Evolutionary conservation across 2,113 vertebrate genomes (phyloP).

Genomic region (Ptilonorhynchus violaceus): DNA sequence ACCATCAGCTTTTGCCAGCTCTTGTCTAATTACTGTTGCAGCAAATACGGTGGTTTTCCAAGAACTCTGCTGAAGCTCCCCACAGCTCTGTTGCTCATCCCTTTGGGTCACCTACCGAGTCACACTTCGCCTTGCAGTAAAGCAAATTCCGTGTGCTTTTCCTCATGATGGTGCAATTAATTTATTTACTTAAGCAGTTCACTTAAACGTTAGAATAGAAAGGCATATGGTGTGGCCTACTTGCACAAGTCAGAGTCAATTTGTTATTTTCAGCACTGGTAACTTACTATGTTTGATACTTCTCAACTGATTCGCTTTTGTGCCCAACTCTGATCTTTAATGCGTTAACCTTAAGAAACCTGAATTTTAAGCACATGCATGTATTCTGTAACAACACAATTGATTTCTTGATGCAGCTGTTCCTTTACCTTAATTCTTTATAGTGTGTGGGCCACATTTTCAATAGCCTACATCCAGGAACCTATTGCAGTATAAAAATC

Average conservation of each 20-base stretch:
- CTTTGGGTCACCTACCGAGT: constrained; percentile 25
- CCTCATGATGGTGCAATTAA: neutral
- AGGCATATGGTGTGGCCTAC: neutral
- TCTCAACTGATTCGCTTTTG: neutral
- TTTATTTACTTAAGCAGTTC: constrained; percentile 7
- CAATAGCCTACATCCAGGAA: neutral
- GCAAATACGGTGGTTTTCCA: constrained; percentile 9
- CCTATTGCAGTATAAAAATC: neutral
- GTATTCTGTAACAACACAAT: neutral
- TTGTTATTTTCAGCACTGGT: constrained; percentile 1
- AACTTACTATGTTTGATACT: neutral
- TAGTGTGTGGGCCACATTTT: neutral
- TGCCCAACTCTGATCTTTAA: neutral
- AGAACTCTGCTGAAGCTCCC: neutral
- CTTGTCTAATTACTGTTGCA: neutral
- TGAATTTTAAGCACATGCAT: neutral
- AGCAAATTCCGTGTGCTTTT: neutral
- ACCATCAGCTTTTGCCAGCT: neutral
- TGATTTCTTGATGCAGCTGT: neutral
- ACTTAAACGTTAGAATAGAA: neutral
- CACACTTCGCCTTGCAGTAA: neutral
- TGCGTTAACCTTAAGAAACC: neutral
- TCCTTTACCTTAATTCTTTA: neutral
- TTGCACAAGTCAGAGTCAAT: neutral
- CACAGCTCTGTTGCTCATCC: constrained; percentile 35